These are phyloP conservation scores for Formicarius rufipectus DNA, from an alignment of 2,113 vertebrate genomes.

Conservation along the genomic window DNA sequence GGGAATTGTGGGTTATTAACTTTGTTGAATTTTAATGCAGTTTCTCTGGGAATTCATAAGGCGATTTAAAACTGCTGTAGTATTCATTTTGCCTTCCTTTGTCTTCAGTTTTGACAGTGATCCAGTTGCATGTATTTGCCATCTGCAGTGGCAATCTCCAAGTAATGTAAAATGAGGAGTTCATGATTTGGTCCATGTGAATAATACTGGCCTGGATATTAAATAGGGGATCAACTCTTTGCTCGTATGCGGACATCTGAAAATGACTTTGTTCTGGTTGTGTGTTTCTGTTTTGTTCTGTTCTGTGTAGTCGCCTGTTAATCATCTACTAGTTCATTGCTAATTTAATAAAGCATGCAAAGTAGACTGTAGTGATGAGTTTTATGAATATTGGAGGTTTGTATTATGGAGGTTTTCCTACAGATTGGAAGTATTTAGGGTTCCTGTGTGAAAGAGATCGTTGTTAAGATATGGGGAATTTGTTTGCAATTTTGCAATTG, in stretches of 20 bases:
- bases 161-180: background rate
- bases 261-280: background rate
- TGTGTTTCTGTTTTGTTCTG: background rate
- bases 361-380: background rate
- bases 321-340: background rate
- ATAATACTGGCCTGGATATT: background rate
- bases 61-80: slow-evolving; percentile 3
- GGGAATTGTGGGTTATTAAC: slow-evolving; percentile 46
- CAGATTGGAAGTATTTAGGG: background rate
- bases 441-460: background rate
- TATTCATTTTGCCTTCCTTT: slow-evolving; percentile 45
- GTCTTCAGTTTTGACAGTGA: slow-evolving; percentile 21
- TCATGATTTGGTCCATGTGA: background rate
- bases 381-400: background rate
- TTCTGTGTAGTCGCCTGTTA: background rate
- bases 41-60: slow-evolving; percentile 25
- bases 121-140: slow-evolving; percentile 25
- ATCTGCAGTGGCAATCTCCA: background rate
- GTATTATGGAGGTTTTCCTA: background rate
- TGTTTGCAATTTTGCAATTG: background rate
- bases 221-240: background rate
- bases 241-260: background rate
- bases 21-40: slow-evolving; percentile 51
- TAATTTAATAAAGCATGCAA: background rate
- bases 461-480: background rate